A percentile compares a stretch with the other conserved stretches of the same genome.
phyloP scores from a whole-genome alignment of 2,888 invertebrate species.

The Nyleta sp. region DNA sequence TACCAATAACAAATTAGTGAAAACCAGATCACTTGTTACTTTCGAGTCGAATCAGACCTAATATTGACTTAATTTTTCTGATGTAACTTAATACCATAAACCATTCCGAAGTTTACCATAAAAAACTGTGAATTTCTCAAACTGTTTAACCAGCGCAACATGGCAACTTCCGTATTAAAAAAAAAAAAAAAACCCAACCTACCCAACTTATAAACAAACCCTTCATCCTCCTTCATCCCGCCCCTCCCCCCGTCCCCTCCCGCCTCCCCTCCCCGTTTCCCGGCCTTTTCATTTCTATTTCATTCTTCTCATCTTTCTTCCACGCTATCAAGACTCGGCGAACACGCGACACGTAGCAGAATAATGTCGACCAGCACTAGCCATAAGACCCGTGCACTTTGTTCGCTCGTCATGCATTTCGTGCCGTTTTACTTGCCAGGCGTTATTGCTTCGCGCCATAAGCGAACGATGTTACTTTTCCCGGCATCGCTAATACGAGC shows the following conservation, averaged over 20 bases:
- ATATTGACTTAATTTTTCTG: too few relatives aligned
- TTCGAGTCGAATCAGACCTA: too few relatives aligned
- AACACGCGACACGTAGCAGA: constrained; percentile 74
- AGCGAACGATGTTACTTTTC: constrained; percentile 60
- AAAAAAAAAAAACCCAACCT: too few relatives aligned
- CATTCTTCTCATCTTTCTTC: constrained; percentile 51
- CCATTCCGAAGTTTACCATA: too few relatives aligned
- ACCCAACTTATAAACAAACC: too few relatives aligned
- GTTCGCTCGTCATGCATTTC: constrained; percentile 62
- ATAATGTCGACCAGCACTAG: constrained; percentile 67
- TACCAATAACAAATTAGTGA: too few relatives aligned
- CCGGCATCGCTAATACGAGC: constrained; percentile 61
- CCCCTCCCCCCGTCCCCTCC: constrained; percentile 25
- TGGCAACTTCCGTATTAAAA: too few relatives aligned
- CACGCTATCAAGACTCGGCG: constrained; percentile 58
- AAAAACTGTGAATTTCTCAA: too few relatives aligned
- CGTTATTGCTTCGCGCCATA: constrained; percentile 68
- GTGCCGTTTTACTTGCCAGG: constrained; percentile 62
- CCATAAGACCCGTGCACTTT: constrained; percentile 65
- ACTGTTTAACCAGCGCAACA: too few relatives aligned
- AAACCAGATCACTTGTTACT: too few relatives aligned
- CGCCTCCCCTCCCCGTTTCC: constrained; percentile 28
- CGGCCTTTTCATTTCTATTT: constrained; percentile 58
- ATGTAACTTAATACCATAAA: too few relatives aligned
- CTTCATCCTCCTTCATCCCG: too few relatives aligned